These are phyloP conservation scores for Nephrocerus scutellatus DNA, from an alignment of 2,888 invertebrate species.

Conservation along the genomic window DNA sequence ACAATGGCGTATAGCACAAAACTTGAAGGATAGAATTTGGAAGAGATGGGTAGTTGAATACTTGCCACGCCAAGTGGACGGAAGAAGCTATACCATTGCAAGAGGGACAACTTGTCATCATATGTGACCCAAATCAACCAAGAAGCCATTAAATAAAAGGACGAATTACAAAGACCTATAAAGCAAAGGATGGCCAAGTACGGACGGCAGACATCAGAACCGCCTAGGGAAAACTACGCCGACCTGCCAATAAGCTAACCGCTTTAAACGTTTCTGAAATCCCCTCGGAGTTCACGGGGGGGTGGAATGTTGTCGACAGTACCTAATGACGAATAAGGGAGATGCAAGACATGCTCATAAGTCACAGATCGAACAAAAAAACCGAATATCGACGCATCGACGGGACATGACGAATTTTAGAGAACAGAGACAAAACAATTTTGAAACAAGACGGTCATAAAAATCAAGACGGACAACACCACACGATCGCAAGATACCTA, in stretches of 20 bases:
- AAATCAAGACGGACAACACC: no score
- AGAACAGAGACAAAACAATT: no score
- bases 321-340: no score
- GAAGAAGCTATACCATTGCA: slow-evolving; percentile 2
- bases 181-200: slow-evolving; percentile 23
- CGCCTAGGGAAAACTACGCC: slow-evolving; percentile 17
- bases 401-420: no score
- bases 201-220: slow-evolving; percentile 24
- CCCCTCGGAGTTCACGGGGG: slow-evolving; percentile 8
- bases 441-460: no score
- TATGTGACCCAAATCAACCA: slow-evolving; percentile 18
- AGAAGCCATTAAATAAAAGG: slow-evolving; percentile 20
- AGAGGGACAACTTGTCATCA: slow-evolving; percentile 12
- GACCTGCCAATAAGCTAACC: slow-evolving; percentile 22
- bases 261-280: slow-evolving; percentile 46
- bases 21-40: slow-evolving; percentile 7
- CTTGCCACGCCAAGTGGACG: slow-evolving; percentile 12
- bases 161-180: slow-evolving; percentile 10
- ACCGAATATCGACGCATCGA: no score
- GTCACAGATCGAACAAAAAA: no score
- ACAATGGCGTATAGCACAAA: slow-evolving; percentile 6
- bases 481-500: no score
- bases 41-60: slow-evolving; percentile 8
- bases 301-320: no score
- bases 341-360: no score